Evolutionary conservation across 2,797 vertebrate genomes (phyloP).

Genomic region (Labroides dimidiatus): DNA sequence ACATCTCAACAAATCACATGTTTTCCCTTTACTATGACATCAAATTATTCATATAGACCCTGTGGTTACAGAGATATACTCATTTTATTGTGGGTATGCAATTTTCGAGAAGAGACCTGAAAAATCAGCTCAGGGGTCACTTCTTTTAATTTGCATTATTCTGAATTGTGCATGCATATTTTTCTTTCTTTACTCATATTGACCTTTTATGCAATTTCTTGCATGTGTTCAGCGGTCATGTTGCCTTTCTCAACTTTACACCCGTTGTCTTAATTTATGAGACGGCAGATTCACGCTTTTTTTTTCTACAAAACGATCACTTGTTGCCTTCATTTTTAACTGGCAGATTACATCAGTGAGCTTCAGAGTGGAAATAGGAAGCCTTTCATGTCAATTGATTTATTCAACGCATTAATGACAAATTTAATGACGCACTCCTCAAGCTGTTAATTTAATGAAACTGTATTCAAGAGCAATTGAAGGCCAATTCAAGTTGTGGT

Average conservation of each 20-base stretch:
- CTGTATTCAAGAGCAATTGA: constrained; percentile 66
- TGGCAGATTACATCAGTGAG: constrained; percentile 21
- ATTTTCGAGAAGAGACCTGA: no score
- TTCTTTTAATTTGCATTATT: no score
- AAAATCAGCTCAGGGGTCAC: no score
- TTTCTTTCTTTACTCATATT: no score
- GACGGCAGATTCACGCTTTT: not conserved
- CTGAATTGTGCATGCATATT: no score
- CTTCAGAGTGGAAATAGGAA: constrained; percentile 40
- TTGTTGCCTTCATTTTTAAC: constrained; percentile 38
- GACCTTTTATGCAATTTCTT: not conserved
- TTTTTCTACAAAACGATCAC: constrained; percentile 18
- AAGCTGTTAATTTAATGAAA: constrained; percentile 70
- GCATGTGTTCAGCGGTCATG: constrained; percentile 6
- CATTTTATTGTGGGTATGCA: no score
- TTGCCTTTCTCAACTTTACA: constrained; percentile 5
- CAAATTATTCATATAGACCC: no score
- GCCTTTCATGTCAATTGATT: constrained; percentile 50
- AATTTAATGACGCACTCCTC: constrained; percentile 58
- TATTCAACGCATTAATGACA: constrained; percentile 58
- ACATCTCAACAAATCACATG: no score
- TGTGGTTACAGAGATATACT: no score
- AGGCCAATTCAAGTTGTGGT: constrained; percentile 62
- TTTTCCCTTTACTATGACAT: no score
- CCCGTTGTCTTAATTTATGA: not conserved